phyloP scores from a whole-genome alignment of 2,113 vertebrate genomes.

The Opisthocomus hoazin region DNA sequence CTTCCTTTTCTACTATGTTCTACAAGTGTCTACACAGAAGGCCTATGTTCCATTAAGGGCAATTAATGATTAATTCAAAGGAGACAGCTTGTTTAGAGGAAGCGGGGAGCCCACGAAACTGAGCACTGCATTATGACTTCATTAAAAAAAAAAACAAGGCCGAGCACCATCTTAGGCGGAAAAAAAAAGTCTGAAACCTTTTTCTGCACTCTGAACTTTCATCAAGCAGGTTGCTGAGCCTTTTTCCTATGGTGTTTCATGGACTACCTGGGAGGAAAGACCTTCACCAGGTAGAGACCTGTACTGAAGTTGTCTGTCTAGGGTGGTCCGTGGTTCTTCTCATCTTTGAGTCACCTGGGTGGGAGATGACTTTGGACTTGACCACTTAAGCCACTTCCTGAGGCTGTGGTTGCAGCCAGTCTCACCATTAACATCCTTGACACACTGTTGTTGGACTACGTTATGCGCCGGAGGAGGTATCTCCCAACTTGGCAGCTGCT shows the following conservation, averaged over 20 bases:
- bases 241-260: not conserved
- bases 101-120: not conserved
- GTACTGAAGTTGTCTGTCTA: not conserved
- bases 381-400: not conserved
- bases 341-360: not conserved
- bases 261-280: not conserved
- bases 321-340: not conserved
- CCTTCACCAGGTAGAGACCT: not conserved
- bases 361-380: not conserved
- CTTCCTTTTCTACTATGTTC: not conserved
- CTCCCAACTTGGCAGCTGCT: not conserved
- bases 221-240: not conserved
- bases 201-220: not conserved
- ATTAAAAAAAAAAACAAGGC: not conserved
- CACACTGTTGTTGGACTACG: rapidly evolving
- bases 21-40: not conserved
- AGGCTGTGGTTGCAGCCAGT: not conserved
- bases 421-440: not conserved
- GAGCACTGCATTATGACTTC: not conserved
- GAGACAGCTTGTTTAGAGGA: not conserved
- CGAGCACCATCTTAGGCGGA: rapidly evolving
- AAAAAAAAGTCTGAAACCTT: not conserved
- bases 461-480: rapidly evolving
- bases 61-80: slow-evolving; percentile 36
- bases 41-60: not conserved